A percentile compares a stretch with the other conserved stretches of the same genome.
These are phyloP conservation scores for Drosophila conformis DNA, from an alignment of 2,888 invertebrate genomes.

Conservation along the genomic window DNA sequence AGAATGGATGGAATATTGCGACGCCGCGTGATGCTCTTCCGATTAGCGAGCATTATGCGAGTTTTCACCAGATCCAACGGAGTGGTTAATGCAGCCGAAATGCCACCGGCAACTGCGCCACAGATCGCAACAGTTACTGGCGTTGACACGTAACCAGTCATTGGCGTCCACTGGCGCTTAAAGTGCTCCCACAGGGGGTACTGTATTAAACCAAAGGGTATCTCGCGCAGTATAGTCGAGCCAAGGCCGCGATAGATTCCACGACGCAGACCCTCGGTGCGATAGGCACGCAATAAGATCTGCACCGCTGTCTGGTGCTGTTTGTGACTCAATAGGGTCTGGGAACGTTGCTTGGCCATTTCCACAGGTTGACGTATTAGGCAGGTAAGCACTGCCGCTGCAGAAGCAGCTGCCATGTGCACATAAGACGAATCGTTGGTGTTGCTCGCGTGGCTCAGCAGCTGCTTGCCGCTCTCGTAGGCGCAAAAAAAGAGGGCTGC, in stretches of 20 bases:
- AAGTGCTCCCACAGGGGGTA: conserved; percentile 98
- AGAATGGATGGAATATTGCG: conserved; percentile 86
- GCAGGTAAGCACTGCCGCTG: conserved; percentile 95
- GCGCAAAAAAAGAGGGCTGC: conserved; percentile 95
- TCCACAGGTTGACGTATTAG: conserved; percentile 97
- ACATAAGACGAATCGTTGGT: conserved; percentile 87
- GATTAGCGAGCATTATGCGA: conserved; percentile 95
- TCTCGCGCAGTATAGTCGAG: conserved; percentile 91
- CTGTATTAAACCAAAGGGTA: conserved; percentile 98
- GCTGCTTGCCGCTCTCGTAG: conserved; percentile 91
- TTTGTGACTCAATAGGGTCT: conserved; percentile 85
- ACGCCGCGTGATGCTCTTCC: conserved; percentile 83
- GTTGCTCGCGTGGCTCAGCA: conserved; percentile 74
- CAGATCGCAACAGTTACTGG: conserved; percentile 92
- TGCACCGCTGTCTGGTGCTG: conserved; percentile 84
- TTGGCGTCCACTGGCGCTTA: conserved; percentile 87
- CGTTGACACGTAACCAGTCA: conserved; percentile 78
- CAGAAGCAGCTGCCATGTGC: conserved; percentile 93
- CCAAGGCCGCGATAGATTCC: conserved; percentile 91
- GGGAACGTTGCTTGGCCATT: conserved; percentile 97
- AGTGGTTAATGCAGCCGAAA: conserved; percentile 95
- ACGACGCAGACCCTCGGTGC: conserved; percentile 87
- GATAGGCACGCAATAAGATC: conserved; percentile 88
- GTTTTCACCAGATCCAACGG: conserved; percentile 99
- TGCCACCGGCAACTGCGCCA: conserved; percentile 94